phyloP scores from a whole-genome alignment of 2,113 vertebrate genomes.

The Nestor notabilis region DNA sequence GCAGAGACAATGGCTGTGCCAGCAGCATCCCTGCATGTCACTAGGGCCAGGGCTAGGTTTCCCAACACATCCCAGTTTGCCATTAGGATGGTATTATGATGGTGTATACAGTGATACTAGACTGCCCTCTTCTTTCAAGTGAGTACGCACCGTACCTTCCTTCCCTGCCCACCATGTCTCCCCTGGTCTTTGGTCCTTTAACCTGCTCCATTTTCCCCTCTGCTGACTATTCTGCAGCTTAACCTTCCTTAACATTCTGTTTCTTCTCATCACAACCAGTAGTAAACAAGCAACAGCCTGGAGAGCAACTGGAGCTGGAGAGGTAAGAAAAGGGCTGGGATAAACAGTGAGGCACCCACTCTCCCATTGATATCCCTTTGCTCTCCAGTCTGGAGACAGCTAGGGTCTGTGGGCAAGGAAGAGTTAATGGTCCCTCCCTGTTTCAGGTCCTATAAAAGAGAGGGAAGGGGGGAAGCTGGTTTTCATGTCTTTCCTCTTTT shows the following conservation, averaged over 20 bases:
- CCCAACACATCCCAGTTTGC: accelerated
- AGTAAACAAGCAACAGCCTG: background rate
- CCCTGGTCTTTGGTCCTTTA: background rate
- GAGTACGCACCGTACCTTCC: background rate
- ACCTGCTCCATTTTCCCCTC: background rate
- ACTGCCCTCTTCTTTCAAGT: background rate
- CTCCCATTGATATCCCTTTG: accelerated
- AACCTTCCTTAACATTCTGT: background rate
- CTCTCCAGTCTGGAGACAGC: background rate
- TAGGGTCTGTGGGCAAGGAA: background rate
- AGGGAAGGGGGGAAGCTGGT: background rate
- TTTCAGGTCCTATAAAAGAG: background rate
- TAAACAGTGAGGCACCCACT: accelerated
- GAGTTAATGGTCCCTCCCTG: background rate
- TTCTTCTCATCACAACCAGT: accelerated
- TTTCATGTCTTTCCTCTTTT: background rate
- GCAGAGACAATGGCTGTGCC: background rate
- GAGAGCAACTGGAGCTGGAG: accelerated
- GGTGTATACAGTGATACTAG: background rate
- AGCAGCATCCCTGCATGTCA: background rate
- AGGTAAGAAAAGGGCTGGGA: background rate
- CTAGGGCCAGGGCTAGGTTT: background rate
- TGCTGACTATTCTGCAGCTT: accelerated
- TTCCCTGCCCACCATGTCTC: background rate
- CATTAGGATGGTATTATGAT: background rate